Base-by-base conservation (phyloP, 92 coral and sea anemone species). In the Meandrina meandrites region DNA sequence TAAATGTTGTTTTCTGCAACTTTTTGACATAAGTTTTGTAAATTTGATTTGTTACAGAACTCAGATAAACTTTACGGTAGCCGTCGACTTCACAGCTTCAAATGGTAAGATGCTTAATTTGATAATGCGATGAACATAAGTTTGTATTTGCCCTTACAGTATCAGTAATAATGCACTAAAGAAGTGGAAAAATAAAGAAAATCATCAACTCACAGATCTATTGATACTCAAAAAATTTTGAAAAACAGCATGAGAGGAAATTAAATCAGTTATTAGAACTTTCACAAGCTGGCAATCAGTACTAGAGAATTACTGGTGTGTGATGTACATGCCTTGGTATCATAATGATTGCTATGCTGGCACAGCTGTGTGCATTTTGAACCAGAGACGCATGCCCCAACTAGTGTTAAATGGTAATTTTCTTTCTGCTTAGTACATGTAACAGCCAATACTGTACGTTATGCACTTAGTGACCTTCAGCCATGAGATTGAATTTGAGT, bases 1-100 rank as follows among this genome's bases (percentile, higher is more conserved):
- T n/a, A 5, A 51, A 51, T 8, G 10, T 4, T 51, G 57, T 51
- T 14, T 51, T 51, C n/a, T 45, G 48, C 48, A 4, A 45, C 48
- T 45, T 58, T 60, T 35, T 27, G 71, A 8, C 7, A 42, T 17
- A 34, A 27, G 14, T 30, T 27, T 56, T 36, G 24, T 8, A 7
- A 57, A 42, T 64, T 64, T 71, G 75, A 80, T 42, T n/a, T 31
- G 35, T 72, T 85, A 8, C 86, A 97, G 99, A 80, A 93, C 98
- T 12, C 94, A 95, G 57, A 95, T 97, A 34, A 95, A 92, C 84
- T 97, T 97, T 76, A 94, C 94, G 22, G 99, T 97, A 27, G 99
- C 99, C 28, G 90, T 97, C 45, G 99, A 97, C 79, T 97, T 97
- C 84, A 97, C 99, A 28, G 99, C 99, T 7, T 97, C 99, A 86